Evolutionary conservation across 2,113 vertebrate species (phyloP), one percentile per base, ranked within the genome.

Genomic region (Pterocles burchelli): DNA sequence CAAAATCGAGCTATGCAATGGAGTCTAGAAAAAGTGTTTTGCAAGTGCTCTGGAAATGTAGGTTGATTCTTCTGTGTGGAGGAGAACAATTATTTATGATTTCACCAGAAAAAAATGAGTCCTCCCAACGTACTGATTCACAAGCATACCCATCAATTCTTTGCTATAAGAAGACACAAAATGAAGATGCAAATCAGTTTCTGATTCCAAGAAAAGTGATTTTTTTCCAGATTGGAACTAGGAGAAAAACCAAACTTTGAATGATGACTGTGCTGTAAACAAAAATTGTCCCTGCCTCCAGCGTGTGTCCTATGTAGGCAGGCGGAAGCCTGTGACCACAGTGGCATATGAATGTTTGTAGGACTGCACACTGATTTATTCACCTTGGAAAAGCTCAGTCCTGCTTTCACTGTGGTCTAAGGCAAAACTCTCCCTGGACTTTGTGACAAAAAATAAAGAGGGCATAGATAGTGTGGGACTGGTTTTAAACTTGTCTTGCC

Each of bases 31-130:
- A 82, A 90, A 81, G 24, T 46, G 38, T 86, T 95, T 89, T 2
- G 6, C 62, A 91, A 93, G 41, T 70, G 49, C 34, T 63, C 55
- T 29, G 59, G 57, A 88, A 92, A 86, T 10, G 67, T 95, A 96
- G 91, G 90, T 85, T 94, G 95, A 16, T 62, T 88, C 79, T 84
- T 59, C 83, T 93, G 87, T 93, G 72, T 93, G 94, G 80, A 94
- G 85, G 88, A 95, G 95, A 94, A 83, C 89, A 94, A 94, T 96
- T 88, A 93, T 96, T 93, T 97, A 94, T 93, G 84, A 95, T 96
- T 97, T 94, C 92, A 93, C 66, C 71, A 77, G 85, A 43, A 91
- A 71, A 63, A 93, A 86, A 92, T 25, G 66, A 93, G 88, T 86
- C 92, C 83, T 96, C 84, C 68, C 68, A 74, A 84, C 54, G 22